Conservation (phyloP, 2,888 invertebrate genomes). For the Amphimallon solstitiale region DNA sequence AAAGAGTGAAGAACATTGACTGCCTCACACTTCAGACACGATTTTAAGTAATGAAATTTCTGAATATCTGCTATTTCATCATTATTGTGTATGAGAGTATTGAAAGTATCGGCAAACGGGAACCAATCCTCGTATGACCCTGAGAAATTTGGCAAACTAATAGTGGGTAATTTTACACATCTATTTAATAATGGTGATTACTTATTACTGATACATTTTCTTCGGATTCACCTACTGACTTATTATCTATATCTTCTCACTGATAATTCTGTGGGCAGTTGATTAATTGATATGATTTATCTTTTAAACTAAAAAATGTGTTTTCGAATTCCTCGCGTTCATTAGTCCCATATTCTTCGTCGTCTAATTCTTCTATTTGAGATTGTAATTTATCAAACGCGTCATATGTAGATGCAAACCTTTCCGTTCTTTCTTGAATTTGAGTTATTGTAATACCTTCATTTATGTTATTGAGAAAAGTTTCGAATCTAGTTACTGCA, state of each 20-base stretch:
- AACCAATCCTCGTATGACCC: constrained; percentile 43
- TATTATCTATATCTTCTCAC: too few relatives aligned
- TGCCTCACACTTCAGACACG: constrained; percentile 39
- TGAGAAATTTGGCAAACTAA: constrained; percentile 42
- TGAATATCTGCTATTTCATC: constrained; percentile 33
- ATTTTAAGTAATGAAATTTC: constrained; percentile 43
- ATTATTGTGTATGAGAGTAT: constrained; percentile 41
- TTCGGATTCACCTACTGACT: not conserved
- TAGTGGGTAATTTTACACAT: constrained; percentile 4
- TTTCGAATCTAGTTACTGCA: constrained; percentile 3
- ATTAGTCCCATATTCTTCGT: not conserved
- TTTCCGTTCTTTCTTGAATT: not conserved
- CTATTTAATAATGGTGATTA: not conserved
- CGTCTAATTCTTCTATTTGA: not conserved
- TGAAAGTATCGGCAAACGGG: constrained; percentile 42
- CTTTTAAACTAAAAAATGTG: not conserved
- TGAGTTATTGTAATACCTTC: not conserved
- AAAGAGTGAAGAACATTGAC: constrained; percentile 38
- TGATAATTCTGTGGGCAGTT: too few relatives aligned
- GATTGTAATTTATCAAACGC: not conserved
- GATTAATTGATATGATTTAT: not conserved
- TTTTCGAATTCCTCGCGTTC: not conserved
- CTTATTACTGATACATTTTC: not conserved
- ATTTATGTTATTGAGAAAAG: not conserved
- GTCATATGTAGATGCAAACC: not conserved